phyloP scores from a whole-genome alignment of 2,113 vertebrate species.

The Urocitellus parryii region DNA sequence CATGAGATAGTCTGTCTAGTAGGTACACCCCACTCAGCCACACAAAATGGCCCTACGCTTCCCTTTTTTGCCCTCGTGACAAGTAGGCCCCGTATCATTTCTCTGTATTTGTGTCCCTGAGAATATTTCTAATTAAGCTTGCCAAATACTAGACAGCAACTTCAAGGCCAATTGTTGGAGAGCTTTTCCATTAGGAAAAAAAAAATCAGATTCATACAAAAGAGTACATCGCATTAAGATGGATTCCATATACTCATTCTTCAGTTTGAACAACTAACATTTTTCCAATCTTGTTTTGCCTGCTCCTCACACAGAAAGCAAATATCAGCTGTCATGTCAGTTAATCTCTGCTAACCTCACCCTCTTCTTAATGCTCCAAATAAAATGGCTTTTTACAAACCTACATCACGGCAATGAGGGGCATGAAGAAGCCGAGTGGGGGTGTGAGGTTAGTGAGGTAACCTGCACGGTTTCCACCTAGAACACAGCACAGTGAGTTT shows the following conservation, averaged over 20 bases:
- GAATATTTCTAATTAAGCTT: not conserved
- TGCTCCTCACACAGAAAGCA: not conserved
- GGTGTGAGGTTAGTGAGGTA: not conserved
- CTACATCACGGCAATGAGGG: not conserved
- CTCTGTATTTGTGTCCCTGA: not conserved
- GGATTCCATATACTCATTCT: not conserved
- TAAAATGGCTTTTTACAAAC: not conserved
- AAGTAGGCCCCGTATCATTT: not conserved
- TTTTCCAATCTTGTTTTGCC: not conserved
- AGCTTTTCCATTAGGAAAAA: not conserved
- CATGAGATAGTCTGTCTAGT: not conserved
- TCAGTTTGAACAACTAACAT: not conserved
- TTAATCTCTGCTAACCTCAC: not conserved
- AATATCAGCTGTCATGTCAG: not conserved
- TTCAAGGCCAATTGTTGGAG: not conserved
- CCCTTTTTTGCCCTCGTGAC: too few relatives aligned
- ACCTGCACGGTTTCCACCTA: not conserved
- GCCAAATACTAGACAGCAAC: not conserved
- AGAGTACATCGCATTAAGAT: not conserved
- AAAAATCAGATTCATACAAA: not conserved
- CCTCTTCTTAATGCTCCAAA: not conserved
- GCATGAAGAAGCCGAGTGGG: not conserved
- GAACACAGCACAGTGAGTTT: not conserved
- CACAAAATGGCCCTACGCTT: too few relatives aligned
- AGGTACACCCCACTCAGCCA: not conserved